Evolutionary conservation across 1,140 invertebrate genomes (phyloP), one percentile per base, ranked within the genome.

Genomic region (Drosophila kurseongensis): DNA sequence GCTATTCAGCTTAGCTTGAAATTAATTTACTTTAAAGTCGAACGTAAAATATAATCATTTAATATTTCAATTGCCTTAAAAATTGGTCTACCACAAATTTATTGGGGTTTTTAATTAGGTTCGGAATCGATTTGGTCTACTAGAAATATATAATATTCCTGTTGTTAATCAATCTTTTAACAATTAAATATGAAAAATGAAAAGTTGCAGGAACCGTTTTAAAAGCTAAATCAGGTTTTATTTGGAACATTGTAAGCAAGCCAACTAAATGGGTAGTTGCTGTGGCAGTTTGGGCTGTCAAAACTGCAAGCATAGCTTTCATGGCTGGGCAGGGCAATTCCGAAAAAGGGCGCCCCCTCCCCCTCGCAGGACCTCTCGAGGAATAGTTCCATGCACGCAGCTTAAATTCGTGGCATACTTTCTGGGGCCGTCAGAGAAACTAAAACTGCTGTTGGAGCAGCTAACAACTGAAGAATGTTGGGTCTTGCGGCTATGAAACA

Each of bases 401-500:
- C 66, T 58, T 40, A 83, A 89, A 89, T 77, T 59, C 72, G 52
- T 80, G 57, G 84, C 79, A 88, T 89, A 88, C 51, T 88, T 88
- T 85, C 65, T n/a, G 16, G 56, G n/a, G 38, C 32, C 78, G 58
- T 41, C 72, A 54, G 54, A 44, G n/a, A 57, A 75, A 47, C 73
- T 71, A 55, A 23, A 60, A 52, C 71, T 56, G 58, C 51, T 40
- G 36, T 35, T 58, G 55, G 16, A 16, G 47, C 44, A 51, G 57
- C 77, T 80, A 79, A 61, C 50, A 80, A 65, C 75, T 79, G 45
- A 83, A 83, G 83, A 88, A 89, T 88, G 85, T 80, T 69, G 79
- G 50, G 72, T 66, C 83, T 83, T 88, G 79, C 84, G 83, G 83
- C 83, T 80, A 89, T 63, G 75, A 83, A 89, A 73, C 75, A 76